A percentile compares a stretch with the other conserved stretches of the same genome.
Conservation (phyloP, 2,113 vertebrate genomes). For the Cynoglossus semilaevis region DNA sequence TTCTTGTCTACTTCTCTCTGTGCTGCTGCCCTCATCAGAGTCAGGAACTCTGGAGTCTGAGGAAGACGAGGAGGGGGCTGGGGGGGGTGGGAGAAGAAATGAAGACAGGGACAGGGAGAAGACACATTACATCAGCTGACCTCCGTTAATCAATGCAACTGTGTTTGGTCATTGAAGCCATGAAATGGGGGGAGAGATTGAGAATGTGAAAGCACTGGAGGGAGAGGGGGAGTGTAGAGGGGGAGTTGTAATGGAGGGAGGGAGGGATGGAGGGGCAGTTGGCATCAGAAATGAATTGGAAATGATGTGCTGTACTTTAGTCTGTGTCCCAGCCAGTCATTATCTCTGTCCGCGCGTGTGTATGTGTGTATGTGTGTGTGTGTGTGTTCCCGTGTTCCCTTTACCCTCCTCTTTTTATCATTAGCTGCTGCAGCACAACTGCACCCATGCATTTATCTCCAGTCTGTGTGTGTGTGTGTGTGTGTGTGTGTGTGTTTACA, state of each 20-base stretch:
- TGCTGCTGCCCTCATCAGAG: slow-evolving; percentile 63
- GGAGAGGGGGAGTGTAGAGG: slow-evolving; percentile 44
- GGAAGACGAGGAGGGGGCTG: slow-evolving; percentile 37
- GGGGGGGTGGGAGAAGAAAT: too few species aligned
- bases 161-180: slow-evolving; percentile 68
- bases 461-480: slow-evolving; percentile 9
- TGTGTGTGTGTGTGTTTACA: slow-evolving; percentile 57
- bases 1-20: slow-evolving; percentile 29
- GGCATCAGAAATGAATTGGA: slow-evolving; percentile 75
- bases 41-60: slow-evolving; percentile 66
- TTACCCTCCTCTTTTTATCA: slow-evolving; percentile 57
- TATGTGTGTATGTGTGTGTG: slow-evolving; percentile 33
- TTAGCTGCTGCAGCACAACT: slow-evolving; percentile 43
- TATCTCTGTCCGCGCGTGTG: slow-evolving; percentile 47
- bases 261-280: slow-evolving; percentile 55
- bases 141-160: slow-evolving; percentile 71
- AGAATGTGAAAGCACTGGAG: slow-evolving; percentile 45
- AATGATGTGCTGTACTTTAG: slow-evolving; percentile 71
- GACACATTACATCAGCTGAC: slow-evolving; percentile 66
- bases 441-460: slow-evolving; percentile 42
- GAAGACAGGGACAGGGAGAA: slow-evolving; percentile 20
- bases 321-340: slow-evolving; percentile 67
- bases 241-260: slow-evolving; percentile 48
- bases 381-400: slow-evolving; percentile 34
- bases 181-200: slow-evolving; percentile 61